Percentiles rank a stretch among this genome's conserved stretches.
Conservation (phyloP, 2,113 vertebrate genomes). For the Acanthochromis polyacanthus region DNA sequence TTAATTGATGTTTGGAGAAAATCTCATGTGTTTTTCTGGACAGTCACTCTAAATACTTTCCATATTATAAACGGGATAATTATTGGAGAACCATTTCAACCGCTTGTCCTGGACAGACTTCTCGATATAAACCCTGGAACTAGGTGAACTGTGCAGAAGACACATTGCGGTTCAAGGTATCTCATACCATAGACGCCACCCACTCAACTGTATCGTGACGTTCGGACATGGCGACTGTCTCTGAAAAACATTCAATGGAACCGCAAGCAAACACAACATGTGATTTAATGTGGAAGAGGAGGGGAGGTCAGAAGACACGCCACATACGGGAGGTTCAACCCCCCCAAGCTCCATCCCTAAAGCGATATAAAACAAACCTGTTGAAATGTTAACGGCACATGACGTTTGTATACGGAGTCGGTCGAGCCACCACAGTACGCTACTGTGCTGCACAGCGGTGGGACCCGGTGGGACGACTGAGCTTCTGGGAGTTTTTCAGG, state of each 20-base stretch:
- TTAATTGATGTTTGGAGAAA: background rate
- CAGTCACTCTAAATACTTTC: background rate
- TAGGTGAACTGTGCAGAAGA: constrained; percentile 1
- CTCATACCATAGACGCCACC: constrained; percentile 13
- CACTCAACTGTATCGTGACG: constrained; percentile 5
- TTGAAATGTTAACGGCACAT: constrained; percentile 71
- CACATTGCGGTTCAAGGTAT: background rate
- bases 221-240: constrained; percentile 31
- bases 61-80: constrained; percentile 7
- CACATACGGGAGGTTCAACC: constrained; percentile 8
- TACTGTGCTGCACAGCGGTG: constrained; percentile 50
- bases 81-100: background rate
- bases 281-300: constrained; percentile 45
- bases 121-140: background rate
- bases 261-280: constrained; percentile 61
- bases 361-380: constrained; percentile 71
- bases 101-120: background rate
- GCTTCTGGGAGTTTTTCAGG: constrained; percentile 40
- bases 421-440: constrained; percentile 46
- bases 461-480: constrained; percentile 18
- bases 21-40: background rate
- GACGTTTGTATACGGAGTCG: constrained; percentile 28
- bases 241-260: constrained; percentile 38
- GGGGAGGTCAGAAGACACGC: constrained; percentile 46
- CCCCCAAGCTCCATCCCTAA: constrained; percentile 18